These are phyloP conservation scores for Synergus japonicus DNA, from an alignment of 2,888 invertebrate species.

Conservation along the genomic window DNA sequence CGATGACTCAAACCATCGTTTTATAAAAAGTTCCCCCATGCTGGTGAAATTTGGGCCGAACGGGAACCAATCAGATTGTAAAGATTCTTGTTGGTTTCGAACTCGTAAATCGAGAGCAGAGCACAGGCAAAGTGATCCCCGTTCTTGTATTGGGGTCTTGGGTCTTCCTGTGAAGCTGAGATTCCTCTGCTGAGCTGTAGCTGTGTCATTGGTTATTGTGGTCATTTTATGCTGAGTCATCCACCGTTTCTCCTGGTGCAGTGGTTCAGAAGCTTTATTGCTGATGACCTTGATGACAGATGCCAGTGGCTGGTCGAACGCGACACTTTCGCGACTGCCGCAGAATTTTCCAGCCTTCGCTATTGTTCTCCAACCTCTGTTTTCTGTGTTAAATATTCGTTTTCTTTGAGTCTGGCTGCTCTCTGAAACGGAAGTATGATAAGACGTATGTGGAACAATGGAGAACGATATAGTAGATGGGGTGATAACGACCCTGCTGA, in stretches of 20 bases:
- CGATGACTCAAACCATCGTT: slow-evolving; percentile 22
- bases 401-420: not conserved
- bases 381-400: not conserved
- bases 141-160: not conserved
- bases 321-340: slow-evolving; percentile 9
- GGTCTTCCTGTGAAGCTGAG: slow-evolving; percentile 59
- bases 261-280: slow-evolving; percentile 6
- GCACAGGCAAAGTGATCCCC: not conserved
- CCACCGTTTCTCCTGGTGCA: not conserved
- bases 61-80: slow-evolving; percentile 3
- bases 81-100: not conserved
- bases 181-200: slow-evolving; percentile 61
- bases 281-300: slow-evolving; percentile 35
- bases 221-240: slow-evolving; percentile 35
- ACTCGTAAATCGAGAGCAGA: not conserved
- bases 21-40: not conserved
- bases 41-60: not conserved
- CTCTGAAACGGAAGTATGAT: slow-evolving; percentile 26
- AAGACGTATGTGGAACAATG: slow-evolving; percentile 29
- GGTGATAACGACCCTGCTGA: not conserved
- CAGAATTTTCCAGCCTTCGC: slow-evolving; percentile 13
- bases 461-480: not conserved
- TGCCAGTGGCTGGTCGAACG: slow-evolving; percentile 14
- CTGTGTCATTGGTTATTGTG: slow-evolving; percentile 57
- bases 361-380: slow-evolving; percentile 20